A percentile compares a stretch with the other conserved stretches of the same genome.
Evolutionary conservation across 2,888 invertebrate species (phyloP).

Genomic region (Ormia ochracea): DNA sequence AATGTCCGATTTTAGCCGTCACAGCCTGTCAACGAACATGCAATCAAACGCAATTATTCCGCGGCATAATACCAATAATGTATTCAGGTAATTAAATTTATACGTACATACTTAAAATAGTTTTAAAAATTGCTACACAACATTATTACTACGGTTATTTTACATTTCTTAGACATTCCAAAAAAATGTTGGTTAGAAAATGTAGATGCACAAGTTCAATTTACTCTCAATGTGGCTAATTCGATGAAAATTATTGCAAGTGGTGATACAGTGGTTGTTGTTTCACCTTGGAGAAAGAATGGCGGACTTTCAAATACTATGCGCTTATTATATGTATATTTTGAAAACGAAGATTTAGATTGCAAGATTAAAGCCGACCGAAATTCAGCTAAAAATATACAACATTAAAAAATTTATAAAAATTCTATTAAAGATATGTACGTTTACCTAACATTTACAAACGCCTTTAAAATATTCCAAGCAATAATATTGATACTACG

Average conservation of each 20-base stretch:
- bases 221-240: slow-evolving; percentile 87
- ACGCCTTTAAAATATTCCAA: background rate
- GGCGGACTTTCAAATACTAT: slow-evolving; percentile 96
- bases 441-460: background rate
- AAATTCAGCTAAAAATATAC: slow-evolving; percentile 43
- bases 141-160: background rate
- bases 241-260: slow-evolving; percentile 85
- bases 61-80: slow-evolving; percentile 90
- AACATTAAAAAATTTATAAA: background rate
- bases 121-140: no score
- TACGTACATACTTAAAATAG: no score
- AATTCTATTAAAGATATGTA: background rate
- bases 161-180: slow-evolving; percentile 68
- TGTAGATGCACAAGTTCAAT: slow-evolving; percentile 89
- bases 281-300: slow-evolving; percentile 97
- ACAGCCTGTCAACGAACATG: slow-evolving; percentile 88
- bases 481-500: background rate
- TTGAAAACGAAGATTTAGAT: slow-evolving; percentile 67
- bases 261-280: slow-evolving; percentile 92
- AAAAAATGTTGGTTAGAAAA: slow-evolving; percentile 89
- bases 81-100: slow-evolving; percentile 81
- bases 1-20: slow-evolving; percentile 94
- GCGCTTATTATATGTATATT: slow-evolving; percentile 85
- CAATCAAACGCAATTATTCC: slow-evolving; percentile 91
- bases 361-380: slow-evolving; percentile 63